These are phyloP conservation scores for Diplodus sargus DNA, from an alignment of 2,797 vertebrate genomes.

Conservation along the genomic window DNA sequence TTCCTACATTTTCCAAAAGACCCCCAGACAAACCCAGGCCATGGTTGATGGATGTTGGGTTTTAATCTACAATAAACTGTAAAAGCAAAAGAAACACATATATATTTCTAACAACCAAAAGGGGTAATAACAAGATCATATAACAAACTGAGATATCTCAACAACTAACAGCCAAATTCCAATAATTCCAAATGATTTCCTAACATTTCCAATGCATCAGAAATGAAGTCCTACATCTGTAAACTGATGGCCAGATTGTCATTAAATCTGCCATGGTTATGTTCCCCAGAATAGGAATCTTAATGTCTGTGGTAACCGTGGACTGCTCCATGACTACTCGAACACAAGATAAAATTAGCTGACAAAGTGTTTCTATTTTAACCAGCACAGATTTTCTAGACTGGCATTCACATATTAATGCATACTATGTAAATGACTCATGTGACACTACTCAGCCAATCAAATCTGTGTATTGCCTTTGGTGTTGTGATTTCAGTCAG, in stretches of 20 bases:
- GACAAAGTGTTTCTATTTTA: no score
- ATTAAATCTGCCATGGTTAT: neutral
- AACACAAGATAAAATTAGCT: neutral
- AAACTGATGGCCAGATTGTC: neutral
- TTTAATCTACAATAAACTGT: neutral
- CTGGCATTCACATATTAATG: no score
- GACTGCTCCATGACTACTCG: neutral
- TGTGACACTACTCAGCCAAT: no score
- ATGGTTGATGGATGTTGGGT: neutral
- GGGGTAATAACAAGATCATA: no score
- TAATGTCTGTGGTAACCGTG: neutral
- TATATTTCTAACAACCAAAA: no score
- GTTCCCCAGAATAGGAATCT: neutral
- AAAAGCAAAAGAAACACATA: neutral
- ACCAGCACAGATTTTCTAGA: no score
- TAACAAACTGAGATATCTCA: neutral
- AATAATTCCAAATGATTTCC: no score
- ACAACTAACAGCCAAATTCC: neutral
- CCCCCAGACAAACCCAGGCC: no score
- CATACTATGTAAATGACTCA: no score
- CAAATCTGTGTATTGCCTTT: no score
- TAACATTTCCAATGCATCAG: neutral
- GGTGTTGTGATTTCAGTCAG: no score
- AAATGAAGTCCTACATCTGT: neutral
- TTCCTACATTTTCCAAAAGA: neutral